Evolutionary conservation across 2,113 vertebrate species (phyloP).

Genomic region (Leucoraja erinaceus): DNA sequence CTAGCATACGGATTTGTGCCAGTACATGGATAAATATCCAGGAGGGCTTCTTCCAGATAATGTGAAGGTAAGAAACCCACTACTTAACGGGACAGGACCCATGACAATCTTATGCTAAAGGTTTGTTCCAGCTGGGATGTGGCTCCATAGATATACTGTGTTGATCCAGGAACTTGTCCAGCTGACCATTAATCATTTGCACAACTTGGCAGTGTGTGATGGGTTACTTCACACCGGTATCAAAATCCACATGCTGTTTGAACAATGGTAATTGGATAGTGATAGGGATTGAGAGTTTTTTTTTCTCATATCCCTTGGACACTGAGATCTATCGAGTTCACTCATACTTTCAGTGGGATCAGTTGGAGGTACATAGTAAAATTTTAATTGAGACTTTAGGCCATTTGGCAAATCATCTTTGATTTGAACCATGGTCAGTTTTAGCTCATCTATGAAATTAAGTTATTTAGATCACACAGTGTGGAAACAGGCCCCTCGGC

Average conservation of each 20-base stretch:
- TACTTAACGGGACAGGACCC: constrained; percentile 41
- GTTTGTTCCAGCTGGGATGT: neutral
- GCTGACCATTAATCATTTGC: neutral
- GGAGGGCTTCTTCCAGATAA: constrained; percentile 93
- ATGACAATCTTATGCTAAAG: constrained; percentile 33
- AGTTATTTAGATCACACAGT: no score
- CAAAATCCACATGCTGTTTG: neutral
- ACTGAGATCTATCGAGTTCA: neutral
- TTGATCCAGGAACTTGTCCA: neutral
- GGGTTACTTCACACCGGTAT: neutral
- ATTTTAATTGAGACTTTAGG: neutral
- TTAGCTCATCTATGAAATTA: no score
- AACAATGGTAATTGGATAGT: neutral
- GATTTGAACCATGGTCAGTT: no score
- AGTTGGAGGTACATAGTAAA: neutral
- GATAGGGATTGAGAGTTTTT: neutral
- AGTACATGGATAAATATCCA: constrained; percentile 97
- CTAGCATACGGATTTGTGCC: constrained; percentile 96
- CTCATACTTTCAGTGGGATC: neutral
- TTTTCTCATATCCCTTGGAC: neutral
- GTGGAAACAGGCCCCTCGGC: no score
- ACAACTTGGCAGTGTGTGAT: neutral
- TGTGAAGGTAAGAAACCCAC: constrained; percentile 73
- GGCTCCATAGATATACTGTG: neutral
- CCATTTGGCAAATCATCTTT: neutral